phyloP scores from a whole-genome alignment of 1,140 invertebrate genomes.

The Heliconius hermathena region DNA sequence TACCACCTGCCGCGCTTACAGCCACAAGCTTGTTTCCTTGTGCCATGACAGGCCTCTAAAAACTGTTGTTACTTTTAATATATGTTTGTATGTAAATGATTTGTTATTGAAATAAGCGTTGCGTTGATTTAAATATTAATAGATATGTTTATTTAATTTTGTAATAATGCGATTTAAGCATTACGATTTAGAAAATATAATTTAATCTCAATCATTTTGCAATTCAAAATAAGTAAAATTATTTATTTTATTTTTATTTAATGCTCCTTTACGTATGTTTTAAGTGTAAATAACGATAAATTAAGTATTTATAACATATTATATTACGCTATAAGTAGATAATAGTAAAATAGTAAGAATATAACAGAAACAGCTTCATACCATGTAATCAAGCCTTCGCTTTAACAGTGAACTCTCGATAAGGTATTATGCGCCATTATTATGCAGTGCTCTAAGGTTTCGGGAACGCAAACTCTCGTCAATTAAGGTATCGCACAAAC shows the following conservation, averaged over 20 bases:
- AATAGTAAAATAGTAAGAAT: slow-evolving; percentile 9
- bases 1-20: no score
- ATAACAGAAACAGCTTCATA: neutral
- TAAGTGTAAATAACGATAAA: neutral
- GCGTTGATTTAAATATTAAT: neutral
- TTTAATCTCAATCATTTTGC: no score
- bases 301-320: no score
- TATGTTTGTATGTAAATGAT: neutral
- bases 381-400: slow-evolving; percentile 41
- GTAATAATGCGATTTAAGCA: no score
- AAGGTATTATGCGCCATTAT: slow-evolving; percentile 78
- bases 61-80: neutral
- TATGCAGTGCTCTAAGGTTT: slow-evolving; percentile 77
- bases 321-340: no score
- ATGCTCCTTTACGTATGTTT: neutral
- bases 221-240: no score
- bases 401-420: slow-evolving; percentile 65
- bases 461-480: slow-evolving; percentile 74
- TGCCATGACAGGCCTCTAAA: no score
- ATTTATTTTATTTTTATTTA: no score
- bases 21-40: no score
- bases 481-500: slow-evolving; percentile 76
- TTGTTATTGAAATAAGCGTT: neutral
- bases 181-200: no score
- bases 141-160: neutral